Conservation (phyloP, 2,888 invertebrate genomes). For the Branchinecta sandiegonensis region DNA sequence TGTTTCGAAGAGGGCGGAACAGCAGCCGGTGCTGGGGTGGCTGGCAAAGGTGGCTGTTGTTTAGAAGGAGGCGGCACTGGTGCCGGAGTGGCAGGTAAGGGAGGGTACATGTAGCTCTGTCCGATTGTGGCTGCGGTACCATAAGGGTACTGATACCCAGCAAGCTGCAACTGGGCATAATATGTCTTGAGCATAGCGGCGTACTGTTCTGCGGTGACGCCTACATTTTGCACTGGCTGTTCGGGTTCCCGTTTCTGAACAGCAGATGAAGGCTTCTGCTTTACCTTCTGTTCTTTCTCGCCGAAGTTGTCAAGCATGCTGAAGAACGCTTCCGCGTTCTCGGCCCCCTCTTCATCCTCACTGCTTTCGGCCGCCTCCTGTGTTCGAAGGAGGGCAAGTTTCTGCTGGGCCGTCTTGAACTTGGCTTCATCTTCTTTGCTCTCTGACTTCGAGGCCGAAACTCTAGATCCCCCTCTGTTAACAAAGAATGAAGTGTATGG, state of each 20-base stretch:
- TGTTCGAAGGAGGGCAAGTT: neutral
- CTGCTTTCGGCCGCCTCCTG: neutral
- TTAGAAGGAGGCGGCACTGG: too few species aligned
- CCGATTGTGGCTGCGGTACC: too few species aligned
- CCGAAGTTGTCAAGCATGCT: neutral
- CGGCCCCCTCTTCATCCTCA: neutral
- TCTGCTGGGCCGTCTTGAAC: constrained; percentile 8
- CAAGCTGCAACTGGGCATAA: constrained; percentile 6
- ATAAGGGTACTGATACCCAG: neutral
- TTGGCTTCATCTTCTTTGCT: neutral
- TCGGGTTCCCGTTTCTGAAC: neutral
- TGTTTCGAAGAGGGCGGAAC: too few species aligned
- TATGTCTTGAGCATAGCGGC: neutral
- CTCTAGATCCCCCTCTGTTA: neutral
- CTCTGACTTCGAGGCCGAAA: neutral
- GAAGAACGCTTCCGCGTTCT: constrained; percentile 1
- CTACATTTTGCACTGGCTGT: neutral
- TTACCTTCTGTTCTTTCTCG: neutral
- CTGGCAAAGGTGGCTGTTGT: too few species aligned
- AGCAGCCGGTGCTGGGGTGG: too few species aligned
- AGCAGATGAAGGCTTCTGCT: neutral
- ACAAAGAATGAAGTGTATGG: neutral
- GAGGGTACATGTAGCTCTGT: too few species aligned
- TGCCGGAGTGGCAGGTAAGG: too few species aligned
- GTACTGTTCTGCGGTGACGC: constrained; percentile 3